Conservation (phyloP, 2,797 vertebrate genomes). For the Pagetopsis macropterus region DNA sequence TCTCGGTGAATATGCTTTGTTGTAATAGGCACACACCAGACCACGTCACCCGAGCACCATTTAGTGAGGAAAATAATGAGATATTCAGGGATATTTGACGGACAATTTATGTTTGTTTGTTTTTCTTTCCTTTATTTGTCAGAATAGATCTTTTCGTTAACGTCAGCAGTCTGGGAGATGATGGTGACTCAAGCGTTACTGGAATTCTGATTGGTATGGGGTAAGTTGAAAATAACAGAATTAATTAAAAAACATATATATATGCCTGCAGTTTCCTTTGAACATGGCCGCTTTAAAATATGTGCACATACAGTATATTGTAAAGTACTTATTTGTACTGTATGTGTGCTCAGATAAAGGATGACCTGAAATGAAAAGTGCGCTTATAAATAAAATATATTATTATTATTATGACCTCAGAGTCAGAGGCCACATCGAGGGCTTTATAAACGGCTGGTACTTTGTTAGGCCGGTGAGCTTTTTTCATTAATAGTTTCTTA, state of each 20-base stretch:
- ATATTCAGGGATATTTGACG: constrained; percentile 45
- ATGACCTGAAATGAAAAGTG: no score
- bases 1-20: constrained; percentile 31
- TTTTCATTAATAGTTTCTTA: not conserved
- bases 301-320: not conserved
- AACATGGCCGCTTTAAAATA: not conserved
- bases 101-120: constrained; percentile 19
- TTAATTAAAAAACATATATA: not conserved
- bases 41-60: constrained; percentile 22
- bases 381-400: no score
- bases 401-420: no score
- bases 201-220: constrained; percentile 17
- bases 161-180: constrained; percentile 16
- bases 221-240: constrained; percentile 7
- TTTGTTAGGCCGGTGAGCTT: not conserved
- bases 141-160: constrained; percentile 31
- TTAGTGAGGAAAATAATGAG: constrained; percentile 52
- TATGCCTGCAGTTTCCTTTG: constrained; percentile 7
- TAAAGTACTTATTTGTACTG: not conserved
- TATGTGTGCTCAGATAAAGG: not conserved
- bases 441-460: no score
- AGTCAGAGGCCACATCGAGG: no score
- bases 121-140: constrained; percentile 2
- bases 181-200: not conserved
- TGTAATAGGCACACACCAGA: constrained; percentile 27